Evolutionary conservation across 1,140 invertebrate genomes (phyloP).

Genomic region (Drosophila navojoa): DNA sequence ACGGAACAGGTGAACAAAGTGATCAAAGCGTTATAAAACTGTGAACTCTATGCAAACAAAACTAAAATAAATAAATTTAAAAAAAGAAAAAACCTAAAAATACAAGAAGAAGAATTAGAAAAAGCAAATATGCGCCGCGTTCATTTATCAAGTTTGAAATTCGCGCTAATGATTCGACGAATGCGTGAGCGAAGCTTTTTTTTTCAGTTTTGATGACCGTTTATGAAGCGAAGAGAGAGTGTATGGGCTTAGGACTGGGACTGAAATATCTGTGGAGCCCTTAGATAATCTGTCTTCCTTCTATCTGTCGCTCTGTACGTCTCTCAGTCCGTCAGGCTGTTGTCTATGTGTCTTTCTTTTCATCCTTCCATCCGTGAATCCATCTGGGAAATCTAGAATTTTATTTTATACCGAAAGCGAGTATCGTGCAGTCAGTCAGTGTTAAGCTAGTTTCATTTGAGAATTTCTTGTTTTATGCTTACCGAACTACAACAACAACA

Average conservation of each 20-base stretch:
- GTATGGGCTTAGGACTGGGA: too few species aligned
- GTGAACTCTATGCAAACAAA: neutral
- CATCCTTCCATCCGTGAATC: too few species aligned
- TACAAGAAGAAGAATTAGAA: constrained; percentile 11
- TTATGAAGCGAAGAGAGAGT: too few species aligned
- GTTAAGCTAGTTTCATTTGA: constrained; percentile 14
- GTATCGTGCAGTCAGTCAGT: too few species aligned
- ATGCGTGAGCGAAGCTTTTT: constrained; percentile 25
- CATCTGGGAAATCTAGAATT: too few species aligned
- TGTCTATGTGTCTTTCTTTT: too few species aligned
- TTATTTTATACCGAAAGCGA: too few species aligned
- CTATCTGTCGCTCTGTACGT: too few species aligned
- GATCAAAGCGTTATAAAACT: constrained; percentile 24
- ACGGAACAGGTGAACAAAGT: constrained; percentile 69
- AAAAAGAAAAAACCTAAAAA: neutral
- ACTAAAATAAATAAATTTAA: neutral
- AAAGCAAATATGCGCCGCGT: constrained; percentile 37
- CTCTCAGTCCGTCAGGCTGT: too few species aligned
- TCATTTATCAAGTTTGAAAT: constrained; percentile 48
- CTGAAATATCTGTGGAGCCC: too few species aligned
- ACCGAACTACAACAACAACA: constrained; percentile 45
- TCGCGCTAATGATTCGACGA: constrained; percentile 65
- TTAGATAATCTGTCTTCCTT: neutral
- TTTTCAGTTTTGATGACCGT: too few species aligned
- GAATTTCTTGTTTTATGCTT: constrained; percentile 74